Evolutionary conservation across 2,797 vertebrate genomes (phyloP).

Genomic region (Neosilurus mollespiculum): DNA sequence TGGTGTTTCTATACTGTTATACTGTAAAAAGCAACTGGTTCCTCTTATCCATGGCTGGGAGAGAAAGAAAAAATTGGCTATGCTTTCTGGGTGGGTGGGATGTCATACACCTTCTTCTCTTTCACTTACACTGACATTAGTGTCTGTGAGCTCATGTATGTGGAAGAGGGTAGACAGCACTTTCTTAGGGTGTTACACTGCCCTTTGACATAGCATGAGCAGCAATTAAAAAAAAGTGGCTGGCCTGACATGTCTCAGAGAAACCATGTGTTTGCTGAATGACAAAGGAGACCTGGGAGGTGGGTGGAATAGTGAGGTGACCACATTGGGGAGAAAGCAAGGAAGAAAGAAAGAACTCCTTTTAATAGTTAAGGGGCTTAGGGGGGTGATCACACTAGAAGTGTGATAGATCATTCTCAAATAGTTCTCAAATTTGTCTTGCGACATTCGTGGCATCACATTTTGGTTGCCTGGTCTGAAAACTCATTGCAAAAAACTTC

Average conservation of each 20-base stretch:
- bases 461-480: too few relatives aligned
- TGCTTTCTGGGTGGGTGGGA: background rate
- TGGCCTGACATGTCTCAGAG: background rate
- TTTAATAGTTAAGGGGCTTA: background rate
- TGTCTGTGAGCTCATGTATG: background rate
- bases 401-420: too few relatives aligned
- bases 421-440: too few relatives aligned
- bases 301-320: background rate
- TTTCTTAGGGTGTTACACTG: background rate
- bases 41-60: background rate
- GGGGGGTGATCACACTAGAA: too few relatives aligned
- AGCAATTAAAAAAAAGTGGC: background rate
- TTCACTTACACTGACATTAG: background rate
- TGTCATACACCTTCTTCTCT: background rate
- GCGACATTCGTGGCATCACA: too few relatives aligned
- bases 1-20: background rate
- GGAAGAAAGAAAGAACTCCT: background rate
- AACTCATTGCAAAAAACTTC: too few relatives aligned
- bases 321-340: background rate
- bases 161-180: background rate
- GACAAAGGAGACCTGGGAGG: background rate
- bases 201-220: background rate
- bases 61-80: background rate
- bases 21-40: background rate
- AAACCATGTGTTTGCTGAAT: background rate